phyloP scores from a whole-genome alignment of 2,797 vertebrate genomes.

The Otus scops region DNA sequence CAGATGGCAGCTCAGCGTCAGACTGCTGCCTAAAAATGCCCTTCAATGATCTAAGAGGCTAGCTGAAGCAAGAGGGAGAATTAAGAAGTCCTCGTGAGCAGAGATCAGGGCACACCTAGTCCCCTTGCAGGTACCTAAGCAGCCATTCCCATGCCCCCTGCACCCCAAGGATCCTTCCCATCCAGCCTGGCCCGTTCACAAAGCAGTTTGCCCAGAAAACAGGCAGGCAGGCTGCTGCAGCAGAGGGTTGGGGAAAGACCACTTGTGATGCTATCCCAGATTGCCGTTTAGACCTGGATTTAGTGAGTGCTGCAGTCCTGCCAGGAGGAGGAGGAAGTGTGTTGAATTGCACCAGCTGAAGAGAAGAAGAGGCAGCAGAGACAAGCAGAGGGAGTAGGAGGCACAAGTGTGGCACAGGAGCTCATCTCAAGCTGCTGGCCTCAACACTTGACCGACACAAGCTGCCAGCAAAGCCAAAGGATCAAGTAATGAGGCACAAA shows the following conservation, averaged over 20 bases:
- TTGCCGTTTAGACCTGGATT: not conserved
- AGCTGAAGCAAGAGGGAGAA: not conserved
- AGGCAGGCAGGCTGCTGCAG: not conserved
- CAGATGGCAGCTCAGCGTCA: not conserved
- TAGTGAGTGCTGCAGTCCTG: not conserved
- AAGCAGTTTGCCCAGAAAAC: not conserved
- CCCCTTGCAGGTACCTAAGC: not conserved
- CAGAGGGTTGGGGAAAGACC: not conserved
- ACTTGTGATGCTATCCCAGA: not conserved
- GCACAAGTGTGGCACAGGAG: not conserved
- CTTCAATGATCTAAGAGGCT: not conserved
- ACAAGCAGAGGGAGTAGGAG: not conserved
- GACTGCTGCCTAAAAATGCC: not conserved
- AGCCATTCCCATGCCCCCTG: fast-evolving
- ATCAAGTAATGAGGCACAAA: not conserved
- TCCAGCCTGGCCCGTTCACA: not conserved
- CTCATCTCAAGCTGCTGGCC: not conserved
- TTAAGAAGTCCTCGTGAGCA: not conserved
- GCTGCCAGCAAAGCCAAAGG: not conserved
- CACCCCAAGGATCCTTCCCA: fast-evolving
- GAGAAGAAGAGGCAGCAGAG: not conserved
- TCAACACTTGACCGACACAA: not conserved
- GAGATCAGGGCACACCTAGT: not conserved
- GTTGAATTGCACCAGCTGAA: not conserved
- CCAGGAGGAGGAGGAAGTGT: not conserved